Evolutionary conservation across 2,888 invertebrate species (phyloP).

Genomic region (Zonitis immaculata): DNA sequence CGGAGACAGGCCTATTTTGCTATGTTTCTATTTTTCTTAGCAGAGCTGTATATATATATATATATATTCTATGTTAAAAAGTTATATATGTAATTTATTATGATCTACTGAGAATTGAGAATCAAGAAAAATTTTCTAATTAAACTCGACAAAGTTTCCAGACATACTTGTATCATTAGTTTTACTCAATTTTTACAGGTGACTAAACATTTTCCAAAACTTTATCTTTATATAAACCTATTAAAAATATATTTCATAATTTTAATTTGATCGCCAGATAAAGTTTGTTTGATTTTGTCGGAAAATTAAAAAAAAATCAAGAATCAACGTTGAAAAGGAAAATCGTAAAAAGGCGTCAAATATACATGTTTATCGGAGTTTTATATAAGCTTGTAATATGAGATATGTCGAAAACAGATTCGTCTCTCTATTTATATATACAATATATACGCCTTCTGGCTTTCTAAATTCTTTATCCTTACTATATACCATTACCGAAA

Average conservation of each 20-base stretch:
- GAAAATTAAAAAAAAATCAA: not conserved
- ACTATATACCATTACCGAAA: not conserved
- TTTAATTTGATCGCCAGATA: no score
- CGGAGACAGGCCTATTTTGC: slow-evolving; percentile 3
- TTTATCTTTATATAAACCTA: not conserved
- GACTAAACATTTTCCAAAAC: not conserved
- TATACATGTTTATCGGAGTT: slow-evolving; percentile 24
- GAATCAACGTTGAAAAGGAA: not conserved
- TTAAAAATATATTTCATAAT: not conserved
- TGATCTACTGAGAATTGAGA: not conserved
- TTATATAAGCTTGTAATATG: slow-evolving; percentile 32
- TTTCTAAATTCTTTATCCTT: slow-evolving; percentile 4
- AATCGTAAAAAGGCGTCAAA: slow-evolving; percentile 24
- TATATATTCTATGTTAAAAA: not conserved
- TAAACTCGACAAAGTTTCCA: not conserved
- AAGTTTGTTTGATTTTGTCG: no score
- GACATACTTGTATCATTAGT: not conserved
- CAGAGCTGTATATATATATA: no score
- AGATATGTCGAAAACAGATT: slow-evolving; percentile 31
- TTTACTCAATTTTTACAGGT: not conserved
- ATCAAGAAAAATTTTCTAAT: not conserved
- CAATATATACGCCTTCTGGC: slow-evolving; percentile 11
- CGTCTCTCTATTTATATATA: slow-evolving; percentile 22
- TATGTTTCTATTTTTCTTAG: no score
- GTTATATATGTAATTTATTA: slow-evolving; percentile 1